Base-by-base conservation (phyloP, 2,113 vertebrate genomes). In the Cinclus mexicanus region DNA sequence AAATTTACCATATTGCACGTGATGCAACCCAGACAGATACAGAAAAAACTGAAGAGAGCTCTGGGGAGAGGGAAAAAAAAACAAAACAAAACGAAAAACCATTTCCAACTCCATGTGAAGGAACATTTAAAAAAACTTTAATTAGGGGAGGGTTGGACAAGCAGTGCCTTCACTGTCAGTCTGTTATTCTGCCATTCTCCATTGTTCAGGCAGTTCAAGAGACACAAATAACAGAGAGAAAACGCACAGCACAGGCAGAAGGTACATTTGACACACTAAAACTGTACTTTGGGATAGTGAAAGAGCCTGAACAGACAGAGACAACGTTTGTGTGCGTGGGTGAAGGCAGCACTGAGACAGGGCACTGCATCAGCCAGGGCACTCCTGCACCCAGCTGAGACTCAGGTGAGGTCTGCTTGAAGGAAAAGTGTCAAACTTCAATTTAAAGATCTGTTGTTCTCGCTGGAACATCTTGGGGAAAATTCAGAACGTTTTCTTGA, bases 311-410 rank as follows among this genome's bases (percentile, higher is more conserved):
- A 37, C 46, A 83, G 37, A 12, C 14, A 68, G 29, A 41, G 22
- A 9, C 2, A 12, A 25, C 16, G 25, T 41, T 86, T 53, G 19
- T 57, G 24, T 3, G 19, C 53, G 24, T 3, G 15, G 50, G 29
- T 6, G n/a, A 65, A 12, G 20, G 33, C 37, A 71, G 22, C 12
- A 20, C 23, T 15, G 14, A 41, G 22, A 29, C 33, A 47, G 42
- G 35, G 26, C 1, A 0, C 16, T n/a, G 14, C 1, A 12, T 22
- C 21, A 31, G 17, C 37, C 67, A 33, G 10, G 14, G 4, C 1
- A 64, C 18, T 13, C 16, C 59, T 35, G 47, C 57, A 31, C 42
- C n/a, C 15, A 14, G 1, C 14, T 19, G 35, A 65, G 31, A 49
- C 10, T 57, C 13, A 7, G 0, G 2, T 4, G 22, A 60, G 16